A percentile compares a stretch with the other conserved stretches of the same genome.
These are phyloP conservation scores for Copidosoma floridanum DNA, from an alignment of 1,140 invertebrate genomes.

Conservation along the genomic window DNA sequence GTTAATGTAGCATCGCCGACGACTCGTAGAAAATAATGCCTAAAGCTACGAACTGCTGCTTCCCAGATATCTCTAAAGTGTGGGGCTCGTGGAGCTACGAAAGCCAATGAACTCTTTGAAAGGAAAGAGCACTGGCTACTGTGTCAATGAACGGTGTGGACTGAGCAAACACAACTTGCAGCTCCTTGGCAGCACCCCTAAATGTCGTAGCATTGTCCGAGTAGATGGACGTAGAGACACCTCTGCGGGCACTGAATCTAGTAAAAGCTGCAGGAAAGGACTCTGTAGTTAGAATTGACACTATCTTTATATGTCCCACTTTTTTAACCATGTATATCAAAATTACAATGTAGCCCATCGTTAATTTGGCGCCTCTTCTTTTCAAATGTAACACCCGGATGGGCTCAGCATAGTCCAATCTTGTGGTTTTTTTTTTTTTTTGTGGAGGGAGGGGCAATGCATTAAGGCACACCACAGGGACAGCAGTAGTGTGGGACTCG, in stretches of 20 bases:
- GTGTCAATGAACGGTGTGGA: background rate
- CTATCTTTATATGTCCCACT: conserved; percentile 37
- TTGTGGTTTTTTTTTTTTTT: no score
- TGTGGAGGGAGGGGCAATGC: no score
- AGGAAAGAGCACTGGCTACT: background rate
- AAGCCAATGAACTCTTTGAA: conserved; percentile 27
- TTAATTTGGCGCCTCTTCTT: background rate
- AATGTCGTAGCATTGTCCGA: conserved; percentile 15
- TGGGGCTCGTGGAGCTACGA: conserved; percentile 23
- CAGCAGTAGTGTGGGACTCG: no score
- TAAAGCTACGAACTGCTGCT: conserved; percentile 12
- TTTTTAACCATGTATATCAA: conserved; percentile 33
- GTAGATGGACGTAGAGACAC: background rate
- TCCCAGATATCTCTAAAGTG: background rate
- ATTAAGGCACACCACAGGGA: no score
- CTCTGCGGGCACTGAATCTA: conserved; percentile 3
- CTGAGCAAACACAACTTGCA: background rate
- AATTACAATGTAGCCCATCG: conserved; percentile 18
- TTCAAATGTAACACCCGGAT: conserved; percentile 18
- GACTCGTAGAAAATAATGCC: conserved; percentile 21
- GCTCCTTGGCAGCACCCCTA: conserved; percentile 7
- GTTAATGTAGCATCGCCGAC: conserved; percentile 22
- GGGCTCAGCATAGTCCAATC: conserved; percentile 30
- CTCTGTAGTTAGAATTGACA: conserved; percentile 26
- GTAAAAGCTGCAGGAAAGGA: conserved; percentile 29